Percentiles rank a stretch among this genome's conserved stretches.
These are phyloP conservation scores for Bombylius discolor DNA, from an alignment of 2,888 invertebrate genomes.

Conservation along the genomic window DNA sequence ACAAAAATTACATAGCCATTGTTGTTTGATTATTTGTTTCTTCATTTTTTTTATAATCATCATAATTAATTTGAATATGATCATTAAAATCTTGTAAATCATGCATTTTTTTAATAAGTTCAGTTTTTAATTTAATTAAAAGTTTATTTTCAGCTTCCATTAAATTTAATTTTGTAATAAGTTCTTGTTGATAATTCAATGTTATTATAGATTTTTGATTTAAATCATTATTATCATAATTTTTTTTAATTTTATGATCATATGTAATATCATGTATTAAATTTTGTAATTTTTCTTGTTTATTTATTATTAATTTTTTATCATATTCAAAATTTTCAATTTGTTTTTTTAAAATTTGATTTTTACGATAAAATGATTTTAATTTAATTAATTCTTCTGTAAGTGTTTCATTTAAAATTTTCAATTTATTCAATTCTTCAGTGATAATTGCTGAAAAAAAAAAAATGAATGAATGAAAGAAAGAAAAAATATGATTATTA, in stretches of 20 bases:
- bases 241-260: background rate
- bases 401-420: background rate
- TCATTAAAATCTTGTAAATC: slow-evolving; percentile 11
- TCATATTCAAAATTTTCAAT: slow-evolving; percentile 10
- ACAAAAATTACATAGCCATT: too few relatives aligned
- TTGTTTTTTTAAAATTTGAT: slow-evolving; percentile 9
- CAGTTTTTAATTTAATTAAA: slow-evolving; percentile 10
- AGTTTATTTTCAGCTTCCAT: slow-evolving; percentile 10
- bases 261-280: slow-evolving; percentile 6
- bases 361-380: slow-evolving; percentile 3
- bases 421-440: slow-evolving; percentile 1
- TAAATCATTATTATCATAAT: background rate
- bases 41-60: background rate
- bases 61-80: slow-evolving; percentile 9
- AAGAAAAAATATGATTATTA: background rate
- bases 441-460: background rate
- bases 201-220: background rate
- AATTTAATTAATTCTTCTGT: slow-evolving; percentile 3
- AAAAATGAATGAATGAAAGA: background rate
- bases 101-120: slow-evolving; percentile 10
- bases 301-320: slow-evolving; percentile 9
- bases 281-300: slow-evolving; percentile 8
- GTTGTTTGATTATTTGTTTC: too few relatives aligned
- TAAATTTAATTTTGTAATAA: slow-evolving; percentile 4
- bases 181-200: background rate